Evolutionary conservation across 2,888 invertebrate species (phyloP).

Genomic region (Calephelis perditalis): DNA sequence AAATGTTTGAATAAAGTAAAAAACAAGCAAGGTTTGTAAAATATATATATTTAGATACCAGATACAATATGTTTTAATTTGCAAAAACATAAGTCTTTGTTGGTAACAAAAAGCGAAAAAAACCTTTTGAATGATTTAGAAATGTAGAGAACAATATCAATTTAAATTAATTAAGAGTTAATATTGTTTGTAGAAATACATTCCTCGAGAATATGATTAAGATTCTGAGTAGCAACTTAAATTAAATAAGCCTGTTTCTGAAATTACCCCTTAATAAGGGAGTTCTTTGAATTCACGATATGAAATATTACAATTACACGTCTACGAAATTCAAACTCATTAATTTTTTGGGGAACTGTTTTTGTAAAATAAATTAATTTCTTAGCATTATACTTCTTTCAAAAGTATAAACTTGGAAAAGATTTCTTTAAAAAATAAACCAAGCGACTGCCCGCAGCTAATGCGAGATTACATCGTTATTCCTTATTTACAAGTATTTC

Average conservation of each 20-base stretch:
- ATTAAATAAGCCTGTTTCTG: conserved; percentile 36
- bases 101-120: background rate
- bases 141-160: conserved; percentile 3
- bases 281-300: conserved; percentile 53
- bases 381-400: conserved; percentile 69
- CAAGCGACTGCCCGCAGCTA: conserved; percentile 61
- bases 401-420: conserved; percentile 70
- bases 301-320: conserved; percentile 65
- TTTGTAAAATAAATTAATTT: conserved; percentile 70
- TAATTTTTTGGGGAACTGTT: conserved; percentile 57
- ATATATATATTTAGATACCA: too few species aligned
- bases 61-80: too few species aligned
- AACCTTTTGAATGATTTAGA: conserved; percentile 1
- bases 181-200: conserved; percentile 18
- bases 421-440: conserved; percentile 67
- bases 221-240: conserved; percentile 18
- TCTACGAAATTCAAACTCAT: conserved; percentile 62
- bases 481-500: conserved; percentile 52
- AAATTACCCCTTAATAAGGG: conserved; percentile 41
- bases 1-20: too few species aligned
- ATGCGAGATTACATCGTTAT: conserved; percentile 71
- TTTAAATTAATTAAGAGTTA: conserved; percentile 11
- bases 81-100: too few species aligned
- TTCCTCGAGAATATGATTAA: conserved; percentile 14
- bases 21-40: too few species aligned